Evolutionary conservation across 2,888 invertebrate species (phyloP).

Genomic region (Cheilosia urbana): DNA sequence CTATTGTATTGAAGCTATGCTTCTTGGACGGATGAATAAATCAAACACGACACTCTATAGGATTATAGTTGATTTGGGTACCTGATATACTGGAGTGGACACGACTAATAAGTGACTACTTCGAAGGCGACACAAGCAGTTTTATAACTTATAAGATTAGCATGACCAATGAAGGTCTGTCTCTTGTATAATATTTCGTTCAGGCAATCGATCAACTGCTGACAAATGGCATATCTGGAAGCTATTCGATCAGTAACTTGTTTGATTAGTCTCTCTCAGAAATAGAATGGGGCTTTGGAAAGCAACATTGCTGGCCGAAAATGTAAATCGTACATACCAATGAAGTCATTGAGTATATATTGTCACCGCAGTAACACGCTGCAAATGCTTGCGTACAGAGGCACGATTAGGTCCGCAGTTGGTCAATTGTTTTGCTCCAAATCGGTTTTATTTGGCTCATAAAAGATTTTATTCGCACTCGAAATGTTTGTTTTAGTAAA

Average conservation of each 20-base stretch:
- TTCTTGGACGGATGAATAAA: conserved; percentile 48
- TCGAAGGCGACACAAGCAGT: conserved; percentile 14
- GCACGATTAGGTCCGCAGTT: too few relatives aligned
- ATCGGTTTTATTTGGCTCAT: too few relatives aligned
- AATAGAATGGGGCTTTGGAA: neutral
- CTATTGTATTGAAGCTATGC: conserved; percentile 31
- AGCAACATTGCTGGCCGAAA: neutral
- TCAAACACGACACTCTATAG: conserved; percentile 36
- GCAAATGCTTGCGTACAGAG: neutral
- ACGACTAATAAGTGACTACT: conserved; percentile 19
- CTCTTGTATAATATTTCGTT: conserved; percentile 11
- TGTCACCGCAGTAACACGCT: neutral
- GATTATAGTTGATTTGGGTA: conserved; percentile 48
- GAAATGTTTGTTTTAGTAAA: too few relatives aligned
- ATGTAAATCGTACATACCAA: neutral
- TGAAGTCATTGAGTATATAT: neutral
- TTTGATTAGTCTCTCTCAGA: neutral
- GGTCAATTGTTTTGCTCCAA: too few relatives aligned
- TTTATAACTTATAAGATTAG: conserved; percentile 25
- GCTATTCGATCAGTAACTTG: conserved; percentile 8
- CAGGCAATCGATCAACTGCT: conserved; percentile 39
- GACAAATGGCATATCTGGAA: conserved; percentile 25
- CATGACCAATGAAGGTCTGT: conserved; percentile 12
- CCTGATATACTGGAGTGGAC: conserved; percentile 31
- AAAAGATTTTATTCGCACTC: too few relatives aligned